Conservation (phyloP, 2,113 vertebrate genomes). For the Tylochromis polylepis region DNA sequence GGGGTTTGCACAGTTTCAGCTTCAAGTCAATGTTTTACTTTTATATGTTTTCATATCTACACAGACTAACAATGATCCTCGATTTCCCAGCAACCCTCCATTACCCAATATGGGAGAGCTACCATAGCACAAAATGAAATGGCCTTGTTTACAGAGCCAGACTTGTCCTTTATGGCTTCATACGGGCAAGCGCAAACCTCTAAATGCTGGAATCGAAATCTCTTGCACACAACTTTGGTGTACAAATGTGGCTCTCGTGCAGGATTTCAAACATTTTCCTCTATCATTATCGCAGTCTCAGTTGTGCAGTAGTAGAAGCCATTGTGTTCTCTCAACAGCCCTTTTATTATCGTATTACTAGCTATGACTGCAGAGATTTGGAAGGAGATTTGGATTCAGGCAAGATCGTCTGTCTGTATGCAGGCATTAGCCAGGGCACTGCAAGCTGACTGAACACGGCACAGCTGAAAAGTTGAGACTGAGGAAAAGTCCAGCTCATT, state of each 20-base stretch:
- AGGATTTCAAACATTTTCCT: constrained; percentile 4
- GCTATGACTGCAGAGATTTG: constrained; percentile 31
- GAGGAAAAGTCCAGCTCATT: constrained; percentile 23
- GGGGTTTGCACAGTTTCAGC: not conserved
- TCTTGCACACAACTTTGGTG: not conserved
- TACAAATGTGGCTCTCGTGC: not conserved
- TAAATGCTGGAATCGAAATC: not conserved
- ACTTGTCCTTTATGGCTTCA: not conserved
- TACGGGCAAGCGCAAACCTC: not conserved
- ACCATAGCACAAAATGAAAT: not conserved
- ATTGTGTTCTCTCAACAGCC: constrained; percentile 27
- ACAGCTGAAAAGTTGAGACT: constrained; percentile 1
- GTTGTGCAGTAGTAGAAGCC: not conserved
- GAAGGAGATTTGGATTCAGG: constrained; percentile 34
- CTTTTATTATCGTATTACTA: constrained; percentile 34
- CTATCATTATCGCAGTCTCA: not conserved
- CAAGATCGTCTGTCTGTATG: constrained; percentile 38
- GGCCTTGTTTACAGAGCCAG: not conserved
- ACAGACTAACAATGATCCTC: not conserved
- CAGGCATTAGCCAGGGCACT: constrained; percentile 24
- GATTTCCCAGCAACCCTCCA: not conserved
- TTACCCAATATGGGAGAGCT: not conserved
- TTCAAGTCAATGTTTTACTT: not conserved
- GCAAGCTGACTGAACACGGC: constrained; percentile 1
- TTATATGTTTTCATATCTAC: not conserved